phyloP scores from a whole-genome alignment of 2,113 vertebrate genomes.

The Tonatia bakeri region DNA sequence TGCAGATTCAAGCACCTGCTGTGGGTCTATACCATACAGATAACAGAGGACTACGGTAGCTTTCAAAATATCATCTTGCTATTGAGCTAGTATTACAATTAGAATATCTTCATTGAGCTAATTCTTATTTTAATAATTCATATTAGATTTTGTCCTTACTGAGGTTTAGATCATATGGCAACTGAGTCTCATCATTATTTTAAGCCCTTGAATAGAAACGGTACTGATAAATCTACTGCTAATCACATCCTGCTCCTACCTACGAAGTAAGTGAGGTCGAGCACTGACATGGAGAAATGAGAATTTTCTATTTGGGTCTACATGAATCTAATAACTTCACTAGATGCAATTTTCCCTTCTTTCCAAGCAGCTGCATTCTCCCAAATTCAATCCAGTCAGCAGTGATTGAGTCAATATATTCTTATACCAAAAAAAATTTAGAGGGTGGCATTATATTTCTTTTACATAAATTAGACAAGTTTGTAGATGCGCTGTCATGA shows the following conservation, averaged over 20 bases:
- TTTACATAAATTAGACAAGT: not conserved
- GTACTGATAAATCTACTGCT: not conserved
- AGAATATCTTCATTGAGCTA: not conserved
- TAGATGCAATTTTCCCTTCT: not conserved
- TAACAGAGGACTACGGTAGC: not conserved
- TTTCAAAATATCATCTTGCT: not conserved
- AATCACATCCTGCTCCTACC: not conserved
- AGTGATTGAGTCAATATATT: not conserved
- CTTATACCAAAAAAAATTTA: not conserved
- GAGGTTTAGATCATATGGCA: not conserved
- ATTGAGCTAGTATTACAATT: not conserved
- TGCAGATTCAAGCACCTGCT: not conserved
- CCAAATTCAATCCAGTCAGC: not conserved
- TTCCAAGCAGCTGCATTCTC: not conserved
- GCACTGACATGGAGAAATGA: not conserved
- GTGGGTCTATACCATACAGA: not conserved
- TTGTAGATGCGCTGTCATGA: not conserved
- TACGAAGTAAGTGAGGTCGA: not conserved
- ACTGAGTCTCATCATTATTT: not conserved
- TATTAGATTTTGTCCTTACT: not conserved
- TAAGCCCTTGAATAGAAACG: not conserved
- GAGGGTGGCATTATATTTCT: not conserved
- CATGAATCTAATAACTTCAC: not conserved
- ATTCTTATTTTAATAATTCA: not conserved
- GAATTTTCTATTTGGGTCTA: not conserved